phyloP scores from a whole-genome alignment of 2,888 invertebrate species.

The Bhutanitis thaidina region DNA sequence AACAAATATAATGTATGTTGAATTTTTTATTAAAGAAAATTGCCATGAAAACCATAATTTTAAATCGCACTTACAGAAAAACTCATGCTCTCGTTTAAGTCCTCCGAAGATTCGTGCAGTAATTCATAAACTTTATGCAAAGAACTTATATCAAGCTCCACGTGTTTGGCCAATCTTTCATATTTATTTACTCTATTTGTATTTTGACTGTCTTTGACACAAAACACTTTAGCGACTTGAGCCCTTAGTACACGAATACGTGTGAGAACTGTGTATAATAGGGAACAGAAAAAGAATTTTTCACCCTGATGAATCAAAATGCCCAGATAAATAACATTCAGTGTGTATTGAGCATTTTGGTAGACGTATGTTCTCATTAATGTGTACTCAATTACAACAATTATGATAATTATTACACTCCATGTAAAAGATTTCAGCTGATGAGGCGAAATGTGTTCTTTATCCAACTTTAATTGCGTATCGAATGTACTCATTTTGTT shows the following conservation, averaged over 20 bases:
- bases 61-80: conserved; percentile 6
- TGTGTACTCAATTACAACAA: neutral
- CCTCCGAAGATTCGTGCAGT: conserved; percentile 7
- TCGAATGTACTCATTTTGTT: conserved; percentile 9
- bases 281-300: conserved; percentile 21
- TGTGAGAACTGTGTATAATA: conserved; percentile 17
- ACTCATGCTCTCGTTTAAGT: conserved; percentile 15
- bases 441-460: neutral
- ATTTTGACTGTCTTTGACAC: neutral
- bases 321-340: conserved; percentile 12
- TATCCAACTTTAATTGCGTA: neutral
- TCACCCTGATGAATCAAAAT: conserved; percentile 21
- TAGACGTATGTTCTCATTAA: neutral
- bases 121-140: conserved; percentile 13
- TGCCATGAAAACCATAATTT: neutral
- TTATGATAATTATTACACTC: neutral
- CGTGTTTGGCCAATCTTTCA: neutral
- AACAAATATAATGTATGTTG: too few relatives aligned
- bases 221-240: conserved; percentile 16
- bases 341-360: neutral
- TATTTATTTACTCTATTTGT: neutral
- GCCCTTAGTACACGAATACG: conserved; percentile 20
- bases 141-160: conserved; percentile 7
- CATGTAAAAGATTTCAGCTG: neutral
- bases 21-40: too few relatives aligned